Base-by-base conservation (phyloP, 2,888 invertebrate species). In the Endotricha flammealis region DNA sequence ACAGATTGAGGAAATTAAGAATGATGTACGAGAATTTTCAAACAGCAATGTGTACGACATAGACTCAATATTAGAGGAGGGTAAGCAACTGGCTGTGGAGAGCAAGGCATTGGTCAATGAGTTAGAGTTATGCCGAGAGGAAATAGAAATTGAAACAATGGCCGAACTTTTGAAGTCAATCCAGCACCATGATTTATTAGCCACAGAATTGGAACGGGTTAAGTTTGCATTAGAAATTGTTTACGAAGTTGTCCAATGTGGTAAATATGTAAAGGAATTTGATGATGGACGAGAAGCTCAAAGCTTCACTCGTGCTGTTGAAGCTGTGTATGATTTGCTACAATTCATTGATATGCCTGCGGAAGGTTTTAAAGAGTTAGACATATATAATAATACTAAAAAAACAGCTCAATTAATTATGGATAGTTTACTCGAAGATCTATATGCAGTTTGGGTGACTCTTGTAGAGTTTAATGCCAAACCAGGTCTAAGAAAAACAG, bases 71-170 rank as follows among this genome's bases (percentile, higher is more conserved):
- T 65, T 90, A 8, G 76, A 78, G 16, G 88, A 89, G 39, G 89
- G 91, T 44, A 55, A 55, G 25, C 64, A 65, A 20, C 47, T 86
- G 32, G 67, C 64, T 43, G 49, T 44, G n/a, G 75, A 81, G 44
- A 64, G 80, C 76, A 42, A 69, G 37, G 64, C 67, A 14, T 60
- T 92, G 31, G 61, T 88, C 0, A 59, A 75, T 4, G 89, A 91
- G 41, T 88, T 92, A 72, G 69, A 82, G 31, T 54, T 63, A 9
- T 83, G 92, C 28, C 81, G 88, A 41, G 68, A 68, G 14, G 88
- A 88, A 44, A 89, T 94, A 42, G 90, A 92, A 53, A 82, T 88
- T 31, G 85, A 88, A 40, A 89, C 90, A 0, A 89, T 90, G 64
- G 80, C 87, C 12, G 90, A 91, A 45, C 76, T 93, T 24, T 70